Evolutionary conservation across 2,797 vertebrate species (phyloP), one percentile per base, ranked within the genome.

Genomic region (Aphelocoma californica): DNA sequence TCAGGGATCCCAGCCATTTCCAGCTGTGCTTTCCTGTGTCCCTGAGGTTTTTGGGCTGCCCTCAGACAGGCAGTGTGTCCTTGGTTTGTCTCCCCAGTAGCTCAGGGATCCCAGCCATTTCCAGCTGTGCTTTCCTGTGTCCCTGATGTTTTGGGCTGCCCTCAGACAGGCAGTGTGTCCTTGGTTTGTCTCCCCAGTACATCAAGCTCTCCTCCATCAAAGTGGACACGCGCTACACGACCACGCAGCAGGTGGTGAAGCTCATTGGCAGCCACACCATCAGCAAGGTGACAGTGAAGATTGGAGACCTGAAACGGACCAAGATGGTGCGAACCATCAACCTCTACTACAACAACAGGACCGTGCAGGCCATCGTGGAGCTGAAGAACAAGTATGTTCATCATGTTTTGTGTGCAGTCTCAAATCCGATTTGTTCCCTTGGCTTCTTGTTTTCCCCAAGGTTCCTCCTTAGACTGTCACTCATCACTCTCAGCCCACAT

Each of bases 161-260:
- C 38, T 73, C 36, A 7, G 11, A 3, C 6, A 65, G 44, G 16
- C 48, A 20, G 9, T 1, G 4, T 34, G 31, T 34, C 60, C 32
- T n/a, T 31, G 53, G 1, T 64, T 51, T 96, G 69, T 66, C 23
- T 58, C 18, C 64, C 42, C 97, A 99, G 99, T 99, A 99, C 97
- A 99, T 99, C 97, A 99, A 99, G 96, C 98, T 99, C 56, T 99
- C 99, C 70, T 99, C 99, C n/a, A 99, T 99, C 92, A 99, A 99
- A 98, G 99, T 99, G 97, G 99, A 99, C 97, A 99, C 99, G 0
- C 98, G 99, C 19, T 99, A 99, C 86, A 99, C 99, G n/a, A 99
- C 99, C 92, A 99, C 99, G 9, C 99, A 99, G 97, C 99, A 99
- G 94, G 99, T 99, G 44, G 99, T 99, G 89, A 99, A 99, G 95